Base-by-base conservation (phyloP, 2,113 vertebrate genomes). In the Mugil cephalus region DNA sequence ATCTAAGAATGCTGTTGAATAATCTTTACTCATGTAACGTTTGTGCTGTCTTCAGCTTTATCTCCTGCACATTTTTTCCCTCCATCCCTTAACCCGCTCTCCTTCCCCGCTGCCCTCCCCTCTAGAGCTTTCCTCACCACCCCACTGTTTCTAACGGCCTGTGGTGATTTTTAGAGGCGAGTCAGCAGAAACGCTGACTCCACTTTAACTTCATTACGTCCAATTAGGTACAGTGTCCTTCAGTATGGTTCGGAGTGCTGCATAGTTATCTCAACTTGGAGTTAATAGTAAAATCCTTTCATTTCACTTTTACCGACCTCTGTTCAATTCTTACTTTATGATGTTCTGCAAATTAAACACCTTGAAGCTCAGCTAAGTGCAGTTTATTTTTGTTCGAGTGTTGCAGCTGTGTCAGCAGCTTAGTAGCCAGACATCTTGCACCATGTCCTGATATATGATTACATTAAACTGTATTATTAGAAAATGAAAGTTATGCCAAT, bases 151-250 rank as follows among this genome's bases (percentile, higher is more conserved):
- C 51, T 38, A 43, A 64, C 52, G 18, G 40, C 58, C 45, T 74
- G 46, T 67, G 75, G 66, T 53, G 13, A 54, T 73, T 73, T 76
- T 70, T 68, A 40, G 55, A 56, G 50, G 8, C 58, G 10, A 40
- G 81, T 87, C 82, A 82, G 85, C 82, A 79, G 21, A 83, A 84
- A 53, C 6, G 11, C 51, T 56, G 36, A 6, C n/a, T 48, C 50
- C 43, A 65, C 67, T 76, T 66, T 52, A 70, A 36, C 71, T 73
- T 87, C 71, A 79, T 84, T 84, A 69, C 18, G 7, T 63, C 74
- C 81, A 70, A 84, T 87, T 84, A 82, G 40, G 18, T 0, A 13
- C 18, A 18, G 35, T 59, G 74, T 87, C 81, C 70, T 76, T 87
- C 70, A 81, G 63, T 11, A 8, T 15, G 43, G 47, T 71, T 63